phyloP scores from a whole-genome alignment of 2,888 invertebrate genomes.

The Lacanobia wlatinum region DNA sequence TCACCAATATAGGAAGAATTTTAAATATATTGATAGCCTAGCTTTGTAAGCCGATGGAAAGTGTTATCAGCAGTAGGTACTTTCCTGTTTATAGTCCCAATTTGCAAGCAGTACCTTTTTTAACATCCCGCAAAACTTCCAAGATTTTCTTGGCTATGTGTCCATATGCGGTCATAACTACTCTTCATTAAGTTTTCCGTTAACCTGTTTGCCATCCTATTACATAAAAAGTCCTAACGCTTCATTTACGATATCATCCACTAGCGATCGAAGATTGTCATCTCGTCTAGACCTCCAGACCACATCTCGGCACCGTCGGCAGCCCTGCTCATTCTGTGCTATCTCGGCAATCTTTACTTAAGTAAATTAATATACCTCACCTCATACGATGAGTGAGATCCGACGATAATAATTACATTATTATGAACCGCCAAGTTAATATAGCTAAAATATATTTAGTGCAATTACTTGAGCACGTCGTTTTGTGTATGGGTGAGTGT shows the following conservation, averaged over 20 bases:
- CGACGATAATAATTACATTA: constrained; percentile 62
- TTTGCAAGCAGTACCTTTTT: not conserved
- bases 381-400: constrained; percentile 62
- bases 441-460: constrained; percentile 53
- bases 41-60: not conserved
- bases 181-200: constrained; percentile 1
- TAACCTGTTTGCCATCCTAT: constrained; percentile 9
- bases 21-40: too few relatives aligned
- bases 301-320: constrained; percentile 29
- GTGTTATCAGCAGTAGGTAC: not conserved
- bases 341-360: constrained; percentile 63
- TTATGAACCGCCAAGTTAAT: constrained; percentile 57
- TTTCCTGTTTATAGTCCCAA: not conserved
- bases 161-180: not conserved
- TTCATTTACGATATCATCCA: constrained; percentile 19
- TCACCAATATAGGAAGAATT: too few relatives aligned
- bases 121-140: not conserved
- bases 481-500: constrained; percentile 13
- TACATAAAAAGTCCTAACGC: constrained; percentile 15
- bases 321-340: constrained; percentile 52
- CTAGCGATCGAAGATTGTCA: constrained; percentile 25
- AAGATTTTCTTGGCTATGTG: not conserved
- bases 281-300: constrained; percentile 28
- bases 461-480: constrained; percentile 30
- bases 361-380: constrained; percentile 67